Percentiles rank a stretch among this genome's conserved stretches.
These are phyloP conservation scores for Lasioglossum figueresi DNA, from an alignment of 2,888 invertebrate genomes.

Conservation along the genomic window DNA sequence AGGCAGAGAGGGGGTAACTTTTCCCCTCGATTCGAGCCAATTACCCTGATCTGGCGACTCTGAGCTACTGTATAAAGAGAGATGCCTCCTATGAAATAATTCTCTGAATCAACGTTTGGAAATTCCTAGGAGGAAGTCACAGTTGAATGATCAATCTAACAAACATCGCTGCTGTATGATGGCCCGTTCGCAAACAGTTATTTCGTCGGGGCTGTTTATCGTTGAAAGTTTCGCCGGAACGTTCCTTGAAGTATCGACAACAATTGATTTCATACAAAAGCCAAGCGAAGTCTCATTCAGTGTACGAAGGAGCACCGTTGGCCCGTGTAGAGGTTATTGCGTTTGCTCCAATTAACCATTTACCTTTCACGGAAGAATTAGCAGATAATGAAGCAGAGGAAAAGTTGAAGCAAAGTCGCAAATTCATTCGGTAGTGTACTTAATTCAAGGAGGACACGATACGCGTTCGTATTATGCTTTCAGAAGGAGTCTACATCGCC, in stretches of 20 bases:
- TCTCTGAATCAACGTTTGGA: background rate
- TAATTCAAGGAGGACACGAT: slow-evolving; percentile 36
- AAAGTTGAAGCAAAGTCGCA: slow-evolving; percentile 44
- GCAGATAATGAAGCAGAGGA: slow-evolving; percentile 35
- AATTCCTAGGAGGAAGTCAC: background rate
- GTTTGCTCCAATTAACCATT: slow-evolving; percentile 44
- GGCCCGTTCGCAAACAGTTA: background rate
- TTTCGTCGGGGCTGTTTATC: background rate
- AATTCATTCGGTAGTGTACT: slow-evolving; percentile 40
- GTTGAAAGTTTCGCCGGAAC: slow-evolving; percentile 1
- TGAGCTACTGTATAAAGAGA: no score
- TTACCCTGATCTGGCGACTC: no score
- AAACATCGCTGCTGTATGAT: background rate
- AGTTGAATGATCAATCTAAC: background rate
- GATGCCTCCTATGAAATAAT: background rate
- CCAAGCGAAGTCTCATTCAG: background rate
- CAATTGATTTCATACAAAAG: slow-evolving; percentile 29
- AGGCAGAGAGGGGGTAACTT: no score
- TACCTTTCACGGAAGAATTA: slow-evolving; percentile 40
- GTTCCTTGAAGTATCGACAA: background rate
- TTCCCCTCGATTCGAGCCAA: no score
- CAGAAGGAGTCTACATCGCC: slow-evolving; percentile 19
- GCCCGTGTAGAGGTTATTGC: slow-evolving; percentile 28
- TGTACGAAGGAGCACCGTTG: background rate
- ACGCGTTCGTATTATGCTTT: slow-evolving; percentile 34